These are phyloP conservation scores for Drosophila meridionalis DNA, from an alignment of 2,888 invertebrate species.

Conservation along the genomic window DNA sequence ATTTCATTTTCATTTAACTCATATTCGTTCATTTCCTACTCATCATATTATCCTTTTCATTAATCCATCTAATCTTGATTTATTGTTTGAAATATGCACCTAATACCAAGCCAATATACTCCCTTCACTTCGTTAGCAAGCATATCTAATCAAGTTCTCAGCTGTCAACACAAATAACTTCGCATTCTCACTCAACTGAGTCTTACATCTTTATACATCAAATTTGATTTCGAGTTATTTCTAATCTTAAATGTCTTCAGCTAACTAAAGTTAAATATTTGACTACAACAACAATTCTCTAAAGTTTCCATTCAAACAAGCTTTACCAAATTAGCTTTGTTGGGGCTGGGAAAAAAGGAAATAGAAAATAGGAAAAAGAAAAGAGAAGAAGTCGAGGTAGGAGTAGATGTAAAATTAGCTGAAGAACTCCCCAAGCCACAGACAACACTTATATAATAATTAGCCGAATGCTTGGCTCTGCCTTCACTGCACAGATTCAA, in stretches of 20 bases:
- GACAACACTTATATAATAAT: slow-evolving; percentile 63
- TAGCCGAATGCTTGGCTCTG: slow-evolving; percentile 61
- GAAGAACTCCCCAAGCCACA: slow-evolving; percentile 12
- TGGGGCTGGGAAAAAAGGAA: slow-evolving; percentile 2
- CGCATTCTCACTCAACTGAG: background rate
- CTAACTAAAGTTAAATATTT: slow-evolving; percentile 12
- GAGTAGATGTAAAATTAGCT: too few relatives aligned
- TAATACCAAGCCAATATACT: background rate
- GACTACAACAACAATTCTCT: background rate
- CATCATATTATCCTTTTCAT: too few relatives aligned
- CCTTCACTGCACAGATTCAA: slow-evolving; percentile 2
- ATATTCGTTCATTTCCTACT: too few relatives aligned
- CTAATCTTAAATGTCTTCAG: slow-evolving; percentile 2
- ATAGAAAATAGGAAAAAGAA: too few relatives aligned
- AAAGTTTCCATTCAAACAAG: slow-evolving; percentile 3
- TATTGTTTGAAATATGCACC: too few relatives aligned
- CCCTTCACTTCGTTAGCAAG: background rate
- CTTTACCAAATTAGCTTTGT: slow-evolving; percentile 25
- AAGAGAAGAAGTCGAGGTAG: background rate
- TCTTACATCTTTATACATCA: background rate
- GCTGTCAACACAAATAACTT: background rate
- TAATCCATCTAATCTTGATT: too few relatives aligned
- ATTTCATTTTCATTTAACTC: too few relatives aligned
- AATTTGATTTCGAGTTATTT: slow-evolving; percentile 8
- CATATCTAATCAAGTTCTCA: background rate